Evolutionary conservation across 2,797 vertebrate species (phyloP), one percentile per base, ranked within the genome.

Genomic region (Myoxocephalus aenaeus): DNA sequence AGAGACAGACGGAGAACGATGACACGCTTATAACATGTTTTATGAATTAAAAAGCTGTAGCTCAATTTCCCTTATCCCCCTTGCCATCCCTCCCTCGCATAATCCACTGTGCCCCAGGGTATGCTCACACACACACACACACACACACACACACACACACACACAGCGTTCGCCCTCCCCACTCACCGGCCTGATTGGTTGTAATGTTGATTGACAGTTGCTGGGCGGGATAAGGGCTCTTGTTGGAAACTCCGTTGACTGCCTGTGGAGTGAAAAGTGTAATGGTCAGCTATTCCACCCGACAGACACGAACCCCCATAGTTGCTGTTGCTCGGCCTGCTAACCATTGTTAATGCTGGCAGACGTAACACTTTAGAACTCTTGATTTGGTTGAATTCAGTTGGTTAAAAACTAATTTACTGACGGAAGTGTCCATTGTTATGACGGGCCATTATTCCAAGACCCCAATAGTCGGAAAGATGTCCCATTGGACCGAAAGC

Each of bases 201-300:
- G 97, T 99, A 92, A 99, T 97, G 93, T 98, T 99, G 93, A 99
- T 96, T 0, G 97, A 97, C 84, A 97, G 95, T 0, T 97, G 96
- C 77, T 99, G 97, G 15, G 97, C 96, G 0, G 96, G 96, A 81
- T 97, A 98, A 40, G 97, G 97, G 84, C 97, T 99, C 91, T 97
- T 98, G 95, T 87, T 96, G 89, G 97, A 97, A 53, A 99, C 97
- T 0, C 97, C 97, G 0, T 98, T 99, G 89, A 98, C 93, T 0
- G 97, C 95, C 93, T 99, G 96, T 79, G 94, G 54, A 75, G 74
- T 4, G 77, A 34, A 78, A 87, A 88, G 44, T 32, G 65, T 13
- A 50, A 80, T 3, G 65, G 68, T 89, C 75, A 82, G 70, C 59
- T 61, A 54, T 48, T 79, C 17, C 22, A 54, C 22, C 29, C 42